Evolutionary conservation across 2,888 invertebrate genomes (phyloP), one percentile per base, ranked within the genome.

Genomic region (Theristus sp.): DNA sequence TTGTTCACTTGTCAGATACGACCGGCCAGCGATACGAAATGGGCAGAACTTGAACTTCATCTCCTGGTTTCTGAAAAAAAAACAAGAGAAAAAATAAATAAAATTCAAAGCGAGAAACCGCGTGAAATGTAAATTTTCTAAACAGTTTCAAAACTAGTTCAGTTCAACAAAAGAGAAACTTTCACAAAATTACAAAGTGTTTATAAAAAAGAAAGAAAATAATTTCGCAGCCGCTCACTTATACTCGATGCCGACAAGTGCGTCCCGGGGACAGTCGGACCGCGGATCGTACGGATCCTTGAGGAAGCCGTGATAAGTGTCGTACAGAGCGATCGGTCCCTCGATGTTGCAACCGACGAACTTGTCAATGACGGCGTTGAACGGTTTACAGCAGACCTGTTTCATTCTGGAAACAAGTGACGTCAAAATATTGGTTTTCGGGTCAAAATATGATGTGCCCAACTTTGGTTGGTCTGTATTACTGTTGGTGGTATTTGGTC

Each of bases 321-420:
- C 25, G 47, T 26, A 57, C 25, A 57, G n/a, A 10, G n/a, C 46
- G 26, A 57, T 24, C 27, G 57, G 57, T 24, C 57, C 57, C 27
- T 57, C 57, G 38, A 46, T 26, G 26, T 57, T 57, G 57, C 57
- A 57, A 27, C 57, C 57, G 2, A 57, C 57, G 27, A 26, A 46
- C 25, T 38, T n/a, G 57, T 57, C 57, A 25, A 38, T 1, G 13
- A 46, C 57, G 1, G 57, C 57, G 26, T 57, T 57, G 25, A 57
- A 2, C 24, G 57, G 57, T 47, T 57, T 57, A 27, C 57, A 57
- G 47, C 57, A 57, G 30, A 6, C 3, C 25, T 46, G 13, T 17
- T 46, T 38, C 13, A 46, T 25, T 1, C 57, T 57, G 28, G 1
- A 46, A 53, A 22, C 20, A n/a, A n/a, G n/a, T n/a, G n/a, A n/a